Evolutionary conservation across 2,888 invertebrate species (phyloP).

Genomic region (Microchrysa polita): DNA sequence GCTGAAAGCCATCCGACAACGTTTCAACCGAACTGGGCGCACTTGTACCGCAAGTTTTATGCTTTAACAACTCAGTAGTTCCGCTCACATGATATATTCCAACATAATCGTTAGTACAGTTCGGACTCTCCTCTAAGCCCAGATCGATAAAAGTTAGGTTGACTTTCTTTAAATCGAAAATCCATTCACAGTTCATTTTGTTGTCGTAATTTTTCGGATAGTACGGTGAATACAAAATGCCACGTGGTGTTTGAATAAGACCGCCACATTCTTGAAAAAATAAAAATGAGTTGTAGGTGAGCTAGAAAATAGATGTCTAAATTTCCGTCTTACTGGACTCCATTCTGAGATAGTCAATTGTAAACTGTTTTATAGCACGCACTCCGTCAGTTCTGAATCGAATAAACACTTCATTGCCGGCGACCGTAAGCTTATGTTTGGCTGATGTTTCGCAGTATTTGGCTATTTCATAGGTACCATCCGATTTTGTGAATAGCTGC

Average conservation of each 20-base stretch:
- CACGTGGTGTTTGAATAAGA: slow-evolving; percentile 68
- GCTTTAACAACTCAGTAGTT: not conserved
- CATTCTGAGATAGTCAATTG: slow-evolving; percentile 67
- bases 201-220: slow-evolving; percentile 82
- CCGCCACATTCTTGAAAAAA: slow-evolving; percentile 78
- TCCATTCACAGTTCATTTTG: slow-evolving; percentile 81
- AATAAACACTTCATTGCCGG: slow-evolving; percentile 76
- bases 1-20: not conserved
- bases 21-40: not conserved
- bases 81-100: slow-evolving; percentile 49
- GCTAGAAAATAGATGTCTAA: not conserved
- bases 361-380: slow-evolving; percentile 72
- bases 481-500: slow-evolving; percentile 72
- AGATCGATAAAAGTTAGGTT: slow-evolving; percentile 72
- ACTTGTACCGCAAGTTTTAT: slow-evolving; percentile 1
- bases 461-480: slow-evolving; percentile 67
- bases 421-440: slow-evolving; percentile 68
- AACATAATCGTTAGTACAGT: slow-evolving; percentile 50
- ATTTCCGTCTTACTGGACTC: slow-evolving; percentile 65
- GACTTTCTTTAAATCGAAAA: slow-evolving; percentile 50
- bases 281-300: not conserved
- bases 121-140: slow-evolving; percentile 63
- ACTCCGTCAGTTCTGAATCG: slow-evolving; percentile 72
- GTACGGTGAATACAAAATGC: slow-evolving; percentile 79
- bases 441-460: slow-evolving; percentile 69